Evolutionary conservation across 2,113 vertebrate species (phyloP), one percentile per base, ranked within the genome.

Genomic region (Albula glossodonta): DNA sequence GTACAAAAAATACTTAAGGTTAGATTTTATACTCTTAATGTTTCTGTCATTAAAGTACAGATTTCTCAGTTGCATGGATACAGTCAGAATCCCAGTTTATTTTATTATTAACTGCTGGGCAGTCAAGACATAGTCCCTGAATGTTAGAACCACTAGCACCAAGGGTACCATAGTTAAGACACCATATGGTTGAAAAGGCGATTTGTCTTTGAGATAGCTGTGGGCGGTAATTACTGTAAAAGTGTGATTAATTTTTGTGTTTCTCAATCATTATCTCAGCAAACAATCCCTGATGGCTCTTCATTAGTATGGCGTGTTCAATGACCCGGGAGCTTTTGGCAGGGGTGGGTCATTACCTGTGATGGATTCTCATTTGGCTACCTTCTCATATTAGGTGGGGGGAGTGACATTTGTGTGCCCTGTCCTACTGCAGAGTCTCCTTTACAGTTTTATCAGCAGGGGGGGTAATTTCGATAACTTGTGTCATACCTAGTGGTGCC

Each of bases 221-320:
- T n/a, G 51, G 49, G 66, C 52, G 83, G 63, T 31, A 48, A 51
- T 83, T 31, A 63, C 22, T 25, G 17, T 19, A 6, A 56, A 56
- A 56, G 6, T 56, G 53, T 56, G 53, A 56, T 56, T 56, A 9
- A 12, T 56, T 6, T 56, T 56, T 66, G 70, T 7, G 49, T 19
- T 52, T 74, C 57, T 4, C 63, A 13, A 60, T 83, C 63, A 83
- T 74, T 83, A 70, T 51, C 83, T 49, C 48, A 49, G 17, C 60
- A 83, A 74, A 25, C 60, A 83, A 19, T 2, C 51, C 51, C 19
- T 19, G 66, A 84, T 74, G 83, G 83, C 17, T 48, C 83, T 56
- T 74, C 63, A 51, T 84, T 74, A 84, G 70, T 63, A 49, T 2
- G 5, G 53, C 4, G 60, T 63, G 17, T 63, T 12, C 60, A 48